Conservation (phyloP, 1,140 invertebrate genomes). For the Apolygus lucorum region DNA sequence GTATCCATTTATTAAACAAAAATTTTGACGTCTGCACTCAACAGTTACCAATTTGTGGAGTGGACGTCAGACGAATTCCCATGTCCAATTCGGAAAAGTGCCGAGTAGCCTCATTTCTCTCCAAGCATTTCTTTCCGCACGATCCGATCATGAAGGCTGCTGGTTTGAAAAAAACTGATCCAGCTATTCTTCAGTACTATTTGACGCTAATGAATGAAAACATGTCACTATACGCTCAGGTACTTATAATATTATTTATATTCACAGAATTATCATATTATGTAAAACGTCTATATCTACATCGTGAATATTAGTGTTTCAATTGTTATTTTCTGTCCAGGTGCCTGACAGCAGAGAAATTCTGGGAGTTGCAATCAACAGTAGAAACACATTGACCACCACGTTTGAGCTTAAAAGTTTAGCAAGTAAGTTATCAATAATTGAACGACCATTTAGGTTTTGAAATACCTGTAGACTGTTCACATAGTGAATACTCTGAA, state of each 20-base stretch:
- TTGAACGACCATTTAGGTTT: too few species aligned
- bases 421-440: conserved; percentile 17
- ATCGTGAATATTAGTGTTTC: too few species aligned
- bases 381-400: conserved; percentile 5
- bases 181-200: conserved; percentile 15
- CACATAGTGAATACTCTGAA: too few species aligned
- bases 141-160: conserved; percentile 15
- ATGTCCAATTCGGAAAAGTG: conserved; percentile 11
- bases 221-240: conserved; percentile 11
- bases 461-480: too few species aligned
- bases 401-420: conserved; percentile 13
- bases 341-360: conserved; percentile 15
- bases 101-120: conserved; percentile 12
- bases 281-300: too few species aligned
- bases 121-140: conserved; percentile 12
- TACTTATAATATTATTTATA: too few species aligned
- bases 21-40: too few species aligned
- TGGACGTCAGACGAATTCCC: not conserved
- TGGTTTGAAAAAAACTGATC: conserved; percentile 9
- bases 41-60: conserved; percentile 14
- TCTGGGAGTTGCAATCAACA: conserved; percentile 10
- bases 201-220: conserved; percentile 13
- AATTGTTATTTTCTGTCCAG: too few species aligned
- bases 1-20: too few species aligned
- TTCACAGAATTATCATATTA: too few species aligned